Conservation (phyloP, 37 sponge, comb jelly and placozoan genomes). For the Hormiphora californensis region DNA sequence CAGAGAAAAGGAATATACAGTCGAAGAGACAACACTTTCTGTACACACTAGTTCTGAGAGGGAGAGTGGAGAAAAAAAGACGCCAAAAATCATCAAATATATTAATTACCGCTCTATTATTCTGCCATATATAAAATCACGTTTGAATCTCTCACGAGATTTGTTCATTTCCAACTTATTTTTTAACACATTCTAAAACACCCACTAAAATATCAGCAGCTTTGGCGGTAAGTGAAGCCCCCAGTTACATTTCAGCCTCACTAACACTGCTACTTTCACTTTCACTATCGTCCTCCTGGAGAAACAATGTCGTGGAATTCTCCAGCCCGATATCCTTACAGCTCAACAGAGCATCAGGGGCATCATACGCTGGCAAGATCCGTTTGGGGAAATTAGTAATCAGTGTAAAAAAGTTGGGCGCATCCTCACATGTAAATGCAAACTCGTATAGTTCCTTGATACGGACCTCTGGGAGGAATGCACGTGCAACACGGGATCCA, state of each 20-base stretch:
- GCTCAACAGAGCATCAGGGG: neutral
- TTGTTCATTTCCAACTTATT: neutral
- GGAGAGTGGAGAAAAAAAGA: no score
- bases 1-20: no score
- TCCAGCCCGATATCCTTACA: conserved; percentile 18
- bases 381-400: conserved; percentile 14
- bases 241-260: conserved; percentile 28
- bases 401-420: conserved; percentile 34
- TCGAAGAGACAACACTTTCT: no score
- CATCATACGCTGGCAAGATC: conserved; percentile 7
- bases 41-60: no score
- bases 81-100: no score
- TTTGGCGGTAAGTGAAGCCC: neutral
- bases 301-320: conserved; percentile 17
- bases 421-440: conserved; percentile 9
- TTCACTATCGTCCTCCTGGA: neutral
- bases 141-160: no score
- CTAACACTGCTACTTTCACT: neutral
- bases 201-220: neutral
- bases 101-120: no score
- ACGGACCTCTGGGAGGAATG: neutral
- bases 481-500: neutral
- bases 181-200: neutral
- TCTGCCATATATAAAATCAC: no score
- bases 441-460: conserved; percentile 38